Base-by-base conservation (phyloP, 2,888 invertebrate species). In the Heliconius charithonia region DNA sequence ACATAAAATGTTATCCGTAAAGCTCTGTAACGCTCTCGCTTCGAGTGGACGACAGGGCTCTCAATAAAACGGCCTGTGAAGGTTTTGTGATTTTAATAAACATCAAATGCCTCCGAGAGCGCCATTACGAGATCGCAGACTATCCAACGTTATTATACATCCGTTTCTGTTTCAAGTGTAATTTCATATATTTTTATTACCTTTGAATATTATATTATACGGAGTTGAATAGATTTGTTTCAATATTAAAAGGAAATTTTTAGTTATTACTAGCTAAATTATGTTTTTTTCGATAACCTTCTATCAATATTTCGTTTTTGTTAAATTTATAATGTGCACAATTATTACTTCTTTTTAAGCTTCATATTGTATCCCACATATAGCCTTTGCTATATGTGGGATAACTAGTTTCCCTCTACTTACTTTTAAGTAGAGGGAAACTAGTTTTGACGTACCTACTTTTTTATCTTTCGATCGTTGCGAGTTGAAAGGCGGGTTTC, bases 11-110 rank as follows among this genome's bases (percentile, higher is more conserved):
- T 41, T 41, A 25, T 7, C 6, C 16, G 4, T 41, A 37, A 67
- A 69, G n/a, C n/a, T 41, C 41, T 37, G 41, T 25, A 6, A 22
- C 56, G 71, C 51, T 71, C 22, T 71, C 56, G 25, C 72, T 59
- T 25, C 1, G 3, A 72, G 72, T 72, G 72, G 72, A 59, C 72
- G 75, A 67, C 51, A 63, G 72, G 59, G 65, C 27, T 56, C 29
- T 65, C 32, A 56, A 70, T 79, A 76, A 69, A 83, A 81, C 76
- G 81, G 83, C 85, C 85, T 85, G 85, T 83, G 85, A 88, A 86
- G 87, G 88, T 86, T 89, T 91, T 87, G 87, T 89, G 89, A 89
- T 91, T 91, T 91, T 90, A 90, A 91, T 91, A 90, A 91, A 90
- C 87, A 89, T 88, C 88, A 89, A 85, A 82, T 81, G 83, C 82